Evolutionary conservation across 2,113 vertebrate genomes (phyloP), one percentile per base, ranked within the genome.

Genomic region (Trogon surrucura): DNA sequence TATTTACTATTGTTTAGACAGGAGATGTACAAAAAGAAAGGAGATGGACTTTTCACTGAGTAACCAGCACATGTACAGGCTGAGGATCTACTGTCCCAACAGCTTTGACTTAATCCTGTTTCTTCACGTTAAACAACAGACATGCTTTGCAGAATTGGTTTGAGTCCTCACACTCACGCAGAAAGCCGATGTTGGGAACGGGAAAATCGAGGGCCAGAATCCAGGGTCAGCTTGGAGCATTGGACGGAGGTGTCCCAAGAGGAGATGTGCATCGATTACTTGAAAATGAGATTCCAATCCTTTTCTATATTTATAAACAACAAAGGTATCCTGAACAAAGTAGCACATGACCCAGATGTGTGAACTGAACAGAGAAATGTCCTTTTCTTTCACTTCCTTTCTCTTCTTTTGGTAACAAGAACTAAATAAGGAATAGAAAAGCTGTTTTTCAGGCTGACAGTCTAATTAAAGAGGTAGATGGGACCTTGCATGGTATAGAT

Each of bases 401-500:
- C 97, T 98, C 97, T 95, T 97, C 97, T 98, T 98, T 98, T 97
- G 96, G 98, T 98, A 98, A 98, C 98, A 98, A 97, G 97, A 97
- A 98, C 97, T 98, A 98, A 98, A 93, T 98, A 98, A 97, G 97
- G 97, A 98, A 97, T 98, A 98, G 98, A 97, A 97, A 97, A 97
- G 98, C 97, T 97, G 97, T 98, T 98, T 97, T 98, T 97, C 98
- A 97, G 97, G 97, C 98, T 97, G 98, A 98, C 98, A 97, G 98
- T 97, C 97, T 98, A 97, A 84, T 98, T 97, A 96, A 97, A 97
- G 95, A 98, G 97, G 98, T 97, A 98, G 98, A 98, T 98, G 89
- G 97, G 97, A 98, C 97, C 98, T 97, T 98, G 98, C 97, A 98
- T 98, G 97, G 98, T 98, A 98, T 97, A 98, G 98, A 98, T 96